Conservation (phyloP, 2,797 vertebrate genomes). For the Spea hammondii region DNA sequence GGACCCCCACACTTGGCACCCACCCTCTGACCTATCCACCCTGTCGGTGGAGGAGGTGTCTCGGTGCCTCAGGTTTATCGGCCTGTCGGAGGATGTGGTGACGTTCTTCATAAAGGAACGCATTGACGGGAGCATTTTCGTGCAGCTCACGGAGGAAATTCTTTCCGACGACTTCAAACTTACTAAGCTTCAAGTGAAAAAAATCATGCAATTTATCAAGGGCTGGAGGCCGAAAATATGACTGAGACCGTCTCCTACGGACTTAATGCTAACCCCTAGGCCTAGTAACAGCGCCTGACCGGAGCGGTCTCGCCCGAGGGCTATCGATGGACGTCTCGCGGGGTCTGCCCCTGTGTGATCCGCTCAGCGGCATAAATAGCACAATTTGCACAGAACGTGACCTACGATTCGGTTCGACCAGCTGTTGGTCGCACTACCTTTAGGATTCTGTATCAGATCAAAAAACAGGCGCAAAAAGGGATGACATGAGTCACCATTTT, state of each 20-base stretch:
- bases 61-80: constrained; percentile 89
- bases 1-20: constrained; percentile 77
- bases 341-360: background rate
- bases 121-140: constrained; percentile 94
- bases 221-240: constrained; percentile 96
- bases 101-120: constrained; percentile 89
- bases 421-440: background rate
- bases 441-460: constrained; percentile 19
- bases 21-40: constrained; percentile 84
- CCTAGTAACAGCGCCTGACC: background rate
- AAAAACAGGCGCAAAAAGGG: background rate
- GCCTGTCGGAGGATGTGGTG: constrained; percentile 90
- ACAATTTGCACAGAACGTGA: constrained; percentile 48
- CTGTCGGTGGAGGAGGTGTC: constrained; percentile 95
- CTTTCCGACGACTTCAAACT: constrained; percentile 93
- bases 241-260: no score
- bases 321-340: no score
- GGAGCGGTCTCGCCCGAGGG: no score
- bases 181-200: constrained; percentile 95
- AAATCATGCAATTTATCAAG: constrained; percentile 98
- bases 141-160: constrained; percentile 96
- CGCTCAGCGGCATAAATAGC: constrained; percentile 20
- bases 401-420: constrained; percentile 3
- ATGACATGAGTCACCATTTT: no score
- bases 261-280: background rate